Percentiles rank a stretch among this genome's conserved stretches.
These are phyloP conservation scores for Polydesmus complanatus DNA, from an alignment of 2,888 invertebrate genomes.

Conservation along the genomic window DNA sequence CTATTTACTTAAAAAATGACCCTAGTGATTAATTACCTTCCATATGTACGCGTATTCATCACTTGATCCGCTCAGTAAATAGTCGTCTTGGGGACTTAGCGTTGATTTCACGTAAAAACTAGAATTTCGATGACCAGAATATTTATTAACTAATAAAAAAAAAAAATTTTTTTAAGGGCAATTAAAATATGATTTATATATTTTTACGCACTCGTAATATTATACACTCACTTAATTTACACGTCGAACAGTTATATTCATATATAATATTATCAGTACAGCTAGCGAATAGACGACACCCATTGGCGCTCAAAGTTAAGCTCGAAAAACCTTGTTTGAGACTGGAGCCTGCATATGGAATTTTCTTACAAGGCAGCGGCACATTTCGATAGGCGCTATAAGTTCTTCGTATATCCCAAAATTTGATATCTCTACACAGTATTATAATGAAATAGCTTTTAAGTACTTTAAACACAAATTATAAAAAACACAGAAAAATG, in stretches of 20 bases:
- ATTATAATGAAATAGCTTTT: slow-evolving; percentile 6
- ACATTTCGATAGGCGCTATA: slow-evolving; percentile 53
- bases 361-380: slow-evolving; percentile 53
- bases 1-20: too few species aligned
- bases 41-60: slow-evolving; percentile 77
- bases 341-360: slow-evolving; percentile 59
- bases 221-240: too few species aligned
- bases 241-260: slow-evolving; percentile 30
- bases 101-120: slow-evolving; percentile 75
- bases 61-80: slow-evolving; percentile 75
- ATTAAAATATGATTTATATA: too few species aligned
- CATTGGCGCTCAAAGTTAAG: slow-evolving; percentile 54
- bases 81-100: slow-evolving; percentile 63
- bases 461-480: background rate
- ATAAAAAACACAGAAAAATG: background rate
- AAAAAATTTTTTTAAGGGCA: too few species aligned
- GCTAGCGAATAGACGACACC: slow-evolving; percentile 60
- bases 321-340: slow-evolving; percentile 52
- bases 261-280: slow-evolving; percentile 78
- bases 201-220: too few species aligned
- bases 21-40: too few species aligned
- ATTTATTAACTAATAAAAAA: slow-evolving; percentile 30
- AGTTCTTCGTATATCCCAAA: slow-evolving; percentile 74
- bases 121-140: slow-evolving; percentile 55
- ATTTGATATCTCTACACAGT: slow-evolving; percentile 49